These are phyloP conservation scores for Silurus aristotelis DNA, from an alignment of 2,797 vertebrate genomes.

Conservation along the genomic window DNA sequence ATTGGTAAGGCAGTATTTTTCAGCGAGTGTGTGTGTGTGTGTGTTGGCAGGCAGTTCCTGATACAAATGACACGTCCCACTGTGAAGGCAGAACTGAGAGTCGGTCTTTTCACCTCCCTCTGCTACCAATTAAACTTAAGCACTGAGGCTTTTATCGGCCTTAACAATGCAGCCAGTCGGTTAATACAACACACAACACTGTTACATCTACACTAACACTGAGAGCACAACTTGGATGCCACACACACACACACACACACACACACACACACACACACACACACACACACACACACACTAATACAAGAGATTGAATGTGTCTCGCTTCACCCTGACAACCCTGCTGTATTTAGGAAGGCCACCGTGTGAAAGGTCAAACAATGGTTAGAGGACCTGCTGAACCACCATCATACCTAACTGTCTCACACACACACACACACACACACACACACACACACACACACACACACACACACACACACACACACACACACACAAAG, in stretches of 20 bases:
- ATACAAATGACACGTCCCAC: constrained; percentile 35
- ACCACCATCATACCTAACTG: background rate
- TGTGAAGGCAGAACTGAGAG: constrained; percentile 36
- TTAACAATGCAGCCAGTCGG: constrained; percentile 37
- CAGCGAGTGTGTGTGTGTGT: background rate
- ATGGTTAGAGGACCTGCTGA: background rate
- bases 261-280: background rate
- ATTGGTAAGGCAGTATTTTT: background rate
- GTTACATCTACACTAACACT: background rate
- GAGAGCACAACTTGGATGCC: background rate
- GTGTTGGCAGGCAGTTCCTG: constrained; percentile 13
- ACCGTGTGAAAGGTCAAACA: constrained; percentile 20
- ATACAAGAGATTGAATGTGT: background rate
- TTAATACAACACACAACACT: constrained; percentile 18
- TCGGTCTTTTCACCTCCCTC: constrained; percentile 51
- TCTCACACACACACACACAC: background rate
- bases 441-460: background rate
- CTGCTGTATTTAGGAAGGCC: background rate
- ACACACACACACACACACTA: background rate
- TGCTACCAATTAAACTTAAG: constrained; percentile 59
- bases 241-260: constrained; percentile 14
- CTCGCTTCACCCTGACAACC: background rate
- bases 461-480: background rate
- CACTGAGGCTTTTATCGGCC: constrained; percentile 46
- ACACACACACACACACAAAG: background rate